phyloP scores from a whole-genome alignment of 1,140 invertebrate genomes.

The Drosophila truncata region DNA sequence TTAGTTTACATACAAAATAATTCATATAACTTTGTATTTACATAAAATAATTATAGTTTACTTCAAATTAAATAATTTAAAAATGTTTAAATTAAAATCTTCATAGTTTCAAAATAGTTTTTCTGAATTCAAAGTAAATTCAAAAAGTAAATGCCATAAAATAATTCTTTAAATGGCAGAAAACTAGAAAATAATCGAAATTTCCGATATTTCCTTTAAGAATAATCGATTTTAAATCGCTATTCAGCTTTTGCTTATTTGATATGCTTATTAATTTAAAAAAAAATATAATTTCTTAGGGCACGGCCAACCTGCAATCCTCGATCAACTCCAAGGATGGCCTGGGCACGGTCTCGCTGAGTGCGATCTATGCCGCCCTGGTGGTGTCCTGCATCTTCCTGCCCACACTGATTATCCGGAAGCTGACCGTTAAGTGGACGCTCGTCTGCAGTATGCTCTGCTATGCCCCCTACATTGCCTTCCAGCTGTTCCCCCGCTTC shows the following conservation, averaged over 20 bases:
- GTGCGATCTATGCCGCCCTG: conserved; percentile 94
- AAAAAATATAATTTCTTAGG: conserved; percentile 86
- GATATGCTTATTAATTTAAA: neutral
- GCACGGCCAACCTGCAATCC: conserved; percentile 95
- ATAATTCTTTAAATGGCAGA: no score
- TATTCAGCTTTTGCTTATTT: neutral
- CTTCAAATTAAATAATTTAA: no score
- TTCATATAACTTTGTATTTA: no score
- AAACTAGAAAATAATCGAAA: neutral
- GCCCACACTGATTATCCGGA: conserved; percentile 94
- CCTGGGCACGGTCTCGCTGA: conserved; percentile 93
- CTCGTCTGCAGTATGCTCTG: conserved; percentile 95
- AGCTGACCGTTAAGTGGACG: conserved; percentile 97
- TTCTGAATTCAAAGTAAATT: no score
- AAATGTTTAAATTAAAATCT: no score
- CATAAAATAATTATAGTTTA: no score
- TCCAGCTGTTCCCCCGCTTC: conserved; percentile 95
- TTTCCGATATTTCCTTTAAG: neutral
- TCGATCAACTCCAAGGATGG: conserved; percentile 94
- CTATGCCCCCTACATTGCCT: conserved; percentile 96
- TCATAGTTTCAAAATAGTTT: no score
- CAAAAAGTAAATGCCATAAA: no score
- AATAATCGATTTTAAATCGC: conserved; percentile 1
- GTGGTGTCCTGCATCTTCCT: conserved; percentile 97
- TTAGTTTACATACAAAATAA: no score